Base-by-base conservation (phyloP, 2,113 vertebrate genomes). In the Heterocephalus glaber region DNA sequence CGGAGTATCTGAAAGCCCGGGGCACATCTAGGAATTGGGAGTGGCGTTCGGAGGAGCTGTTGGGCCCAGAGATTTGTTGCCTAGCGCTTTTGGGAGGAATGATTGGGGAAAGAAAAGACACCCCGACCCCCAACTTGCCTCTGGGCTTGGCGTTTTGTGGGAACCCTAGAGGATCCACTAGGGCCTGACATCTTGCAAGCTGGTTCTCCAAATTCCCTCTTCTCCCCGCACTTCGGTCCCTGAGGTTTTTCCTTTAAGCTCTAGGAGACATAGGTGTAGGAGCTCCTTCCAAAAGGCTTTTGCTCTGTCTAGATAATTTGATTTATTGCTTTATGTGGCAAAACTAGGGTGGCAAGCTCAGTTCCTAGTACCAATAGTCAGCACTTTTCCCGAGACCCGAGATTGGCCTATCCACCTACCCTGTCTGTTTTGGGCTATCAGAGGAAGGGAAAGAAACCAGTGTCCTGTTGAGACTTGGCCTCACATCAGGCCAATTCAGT, bases 261-360 rank as follows among this genome's bases (percentile, higher is more conserved):
- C 80, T 63, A 33, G 70, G 84, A 74, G 72, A 82, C 47, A 12
- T 66, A 87, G 24, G 66, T 54, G 60, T 76, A 85, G 72, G 74
- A 47, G 12, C 14, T 94, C 68, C 89, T 93, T 90, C 47, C 87
- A 89, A 66, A 93, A 68, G 89, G 84, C 89, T 89, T 72, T 88
- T 85, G 89, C 88, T 89, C 66, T 30, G 10, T 84, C 76, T 96
- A 93, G 83, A 56, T 96, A 88, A 90, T 86, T 89, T 95, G 89
- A 87, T 97, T 89, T 93, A 93, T 92, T 96, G 91, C 84, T 95
- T 81, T 91, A 28, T 84, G 91, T 97, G 89, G 54, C 76, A 96
- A 96, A 95, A 86, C 54, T 63, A 49, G 79, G 66, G 92, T 95
- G 92, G 61, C 52, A 70, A 94, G 44, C 82, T 56, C 56, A 44